Percentiles rank a stretch among this genome's conserved stretches.
phyloP scores from a whole-genome alignment of 2,113 vertebrate species.

The Paradoxurus hermaphroditus region DNA sequence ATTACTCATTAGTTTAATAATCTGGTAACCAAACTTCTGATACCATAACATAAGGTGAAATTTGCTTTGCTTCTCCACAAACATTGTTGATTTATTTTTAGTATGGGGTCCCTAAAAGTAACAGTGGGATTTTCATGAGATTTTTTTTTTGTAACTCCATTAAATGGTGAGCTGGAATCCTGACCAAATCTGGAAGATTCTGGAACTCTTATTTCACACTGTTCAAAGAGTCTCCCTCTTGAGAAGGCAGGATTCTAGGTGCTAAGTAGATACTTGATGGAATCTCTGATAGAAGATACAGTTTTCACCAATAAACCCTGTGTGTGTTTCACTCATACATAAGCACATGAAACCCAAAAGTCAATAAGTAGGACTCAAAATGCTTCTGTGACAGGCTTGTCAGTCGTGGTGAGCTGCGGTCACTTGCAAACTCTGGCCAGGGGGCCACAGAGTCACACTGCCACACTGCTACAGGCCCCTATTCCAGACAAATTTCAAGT shows the following conservation, averaged over 20 bases:
- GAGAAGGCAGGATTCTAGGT: neutral
- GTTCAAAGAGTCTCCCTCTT: neutral
- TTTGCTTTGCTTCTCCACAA: neutral
- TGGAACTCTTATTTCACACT: neutral
- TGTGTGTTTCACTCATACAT: too few relatives aligned
- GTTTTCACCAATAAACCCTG: neutral
- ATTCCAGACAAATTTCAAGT: neutral
- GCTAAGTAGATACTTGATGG: neutral
- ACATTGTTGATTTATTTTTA: neutral
- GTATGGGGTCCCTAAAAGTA: neutral
- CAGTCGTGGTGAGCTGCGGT: too few relatives aligned
- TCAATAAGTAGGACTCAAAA: neutral
- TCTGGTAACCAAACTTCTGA: neutral
- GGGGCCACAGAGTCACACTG: neutral
- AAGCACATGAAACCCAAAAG: neutral
- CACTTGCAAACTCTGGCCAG: neutral
- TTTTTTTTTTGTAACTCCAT: neutral
- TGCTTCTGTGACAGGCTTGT: neutral
- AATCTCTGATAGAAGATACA: neutral
- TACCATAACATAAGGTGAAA: neutral
- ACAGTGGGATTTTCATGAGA: neutral
- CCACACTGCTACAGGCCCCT: neutral
- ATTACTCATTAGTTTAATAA: too few relatives aligned
- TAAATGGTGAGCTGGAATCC: neutral
- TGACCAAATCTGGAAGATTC: neutral